These are phyloP conservation scores for Phymatocera aterrima DNA, from an alignment of 2,888 invertebrate species.

Conservation along the genomic window DNA sequence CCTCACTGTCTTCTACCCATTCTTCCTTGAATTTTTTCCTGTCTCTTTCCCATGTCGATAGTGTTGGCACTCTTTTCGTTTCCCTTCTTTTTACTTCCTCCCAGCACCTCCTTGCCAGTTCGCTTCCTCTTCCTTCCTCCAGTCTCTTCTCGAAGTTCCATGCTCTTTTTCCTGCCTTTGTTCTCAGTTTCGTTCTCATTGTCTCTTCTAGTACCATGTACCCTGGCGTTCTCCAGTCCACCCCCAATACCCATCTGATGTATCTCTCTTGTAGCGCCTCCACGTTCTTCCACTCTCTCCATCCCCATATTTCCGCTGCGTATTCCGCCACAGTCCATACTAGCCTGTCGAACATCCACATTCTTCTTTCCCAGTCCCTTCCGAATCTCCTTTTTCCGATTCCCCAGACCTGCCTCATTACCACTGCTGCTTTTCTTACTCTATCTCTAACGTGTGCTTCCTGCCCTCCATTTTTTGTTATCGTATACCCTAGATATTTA, in stretches of 20 bases:
- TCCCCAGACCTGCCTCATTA: constrained; percentile 46
- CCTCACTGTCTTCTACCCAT: not conserved
- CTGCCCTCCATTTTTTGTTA: constrained; percentile 32
- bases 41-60: not conserved
- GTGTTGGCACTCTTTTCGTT: not conserved
- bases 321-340: constrained; percentile 44
- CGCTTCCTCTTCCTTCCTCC: constrained; percentile 16
- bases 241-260: constrained; percentile 28
- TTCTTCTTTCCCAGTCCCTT: constrained; percentile 39
- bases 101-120: constrained; percentile 7
- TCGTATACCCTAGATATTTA: constrained; percentile 44
- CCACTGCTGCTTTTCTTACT: constrained; percentile 40
- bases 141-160: not conserved
- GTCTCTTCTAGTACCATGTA: constrained; percentile 33
- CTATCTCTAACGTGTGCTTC: constrained; percentile 39
- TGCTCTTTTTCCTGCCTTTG: constrained; percentile 8
- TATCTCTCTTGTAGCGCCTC: constrained; percentile 29
- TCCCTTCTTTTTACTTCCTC: constrained; percentile 17
- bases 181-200: not conserved
- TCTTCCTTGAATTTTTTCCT: constrained; percentile 6
- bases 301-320: constrained; percentile 49
- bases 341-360: constrained; percentile 39
- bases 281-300: constrained; percentile 41
- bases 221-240: constrained; percentile 40
- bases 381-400: constrained; percentile 46